Evolutionary conservation across 2,797 vertebrate genomes (phyloP).

Genomic region (Mormyrops boulengeri): DNA sequence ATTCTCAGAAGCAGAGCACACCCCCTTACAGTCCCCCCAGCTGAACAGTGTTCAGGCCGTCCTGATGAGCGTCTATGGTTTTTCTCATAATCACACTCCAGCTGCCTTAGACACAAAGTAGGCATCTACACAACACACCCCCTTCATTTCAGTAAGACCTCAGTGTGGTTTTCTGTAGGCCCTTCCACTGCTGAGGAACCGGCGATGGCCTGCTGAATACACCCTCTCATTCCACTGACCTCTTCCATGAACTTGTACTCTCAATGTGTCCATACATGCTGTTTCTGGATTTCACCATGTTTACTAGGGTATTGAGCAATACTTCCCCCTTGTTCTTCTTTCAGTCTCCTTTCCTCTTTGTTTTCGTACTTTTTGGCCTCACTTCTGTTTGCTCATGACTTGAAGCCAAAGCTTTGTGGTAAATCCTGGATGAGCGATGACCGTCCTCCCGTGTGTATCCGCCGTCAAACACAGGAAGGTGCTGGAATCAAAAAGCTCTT

Average conservation of each 20-base stretch:
- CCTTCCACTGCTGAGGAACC: not conserved
- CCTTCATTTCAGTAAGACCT: not conserved
- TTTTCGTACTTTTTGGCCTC: not conserved
- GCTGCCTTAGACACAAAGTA: not conserved
- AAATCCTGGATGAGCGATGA: not conserved
- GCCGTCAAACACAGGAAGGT: slow-evolving; percentile 34
- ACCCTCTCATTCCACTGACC: not conserved
- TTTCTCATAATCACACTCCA: not conserved
- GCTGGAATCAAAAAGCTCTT: slow-evolving; percentile 31
- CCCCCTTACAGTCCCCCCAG: not conserved
- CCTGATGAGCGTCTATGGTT: not conserved
- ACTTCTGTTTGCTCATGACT: not conserved
- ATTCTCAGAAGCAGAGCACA: not conserved
- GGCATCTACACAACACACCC: not conserved
- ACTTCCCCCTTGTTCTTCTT: not conserved
- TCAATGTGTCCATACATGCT: not conserved
- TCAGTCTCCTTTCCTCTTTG: not conserved
- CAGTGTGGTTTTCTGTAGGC: not conserved
- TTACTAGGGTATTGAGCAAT: not conserved
- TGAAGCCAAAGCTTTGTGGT: slow-evolving; percentile 9
- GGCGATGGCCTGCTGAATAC: not conserved
- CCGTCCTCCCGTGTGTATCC: slow-evolving; percentile 22
- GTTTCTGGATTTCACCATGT: not conserved
- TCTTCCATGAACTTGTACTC: not conserved
- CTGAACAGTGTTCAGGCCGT: not conserved